A percentile compares a stretch with the other conserved stretches of the same genome.
Conservation (phyloP, 1,140 invertebrate species). For the Elymnias hypermnestra region DNA sequence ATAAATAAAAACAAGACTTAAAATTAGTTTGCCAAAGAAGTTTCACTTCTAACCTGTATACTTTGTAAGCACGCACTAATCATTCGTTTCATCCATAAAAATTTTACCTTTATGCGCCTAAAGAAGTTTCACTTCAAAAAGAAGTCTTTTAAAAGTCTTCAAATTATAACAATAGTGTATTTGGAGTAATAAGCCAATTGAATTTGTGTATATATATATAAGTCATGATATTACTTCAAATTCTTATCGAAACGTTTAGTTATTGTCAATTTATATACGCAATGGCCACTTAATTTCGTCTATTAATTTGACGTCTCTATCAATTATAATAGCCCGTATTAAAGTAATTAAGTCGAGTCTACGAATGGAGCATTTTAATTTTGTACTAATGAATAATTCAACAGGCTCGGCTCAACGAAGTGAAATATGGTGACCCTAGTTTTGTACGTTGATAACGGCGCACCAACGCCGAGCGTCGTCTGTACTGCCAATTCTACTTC, state of each 20-base stretch:
- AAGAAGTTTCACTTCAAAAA: too few species aligned
- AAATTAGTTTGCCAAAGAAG: too few species aligned
- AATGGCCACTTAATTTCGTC: neutral
- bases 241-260: neutral
- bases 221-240: too few species aligned
- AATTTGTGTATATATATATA: too few species aligned
- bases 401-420: neutral
- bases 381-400: slow-evolving; percentile 12
- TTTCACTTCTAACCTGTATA: too few species aligned
- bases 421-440: slow-evolving; percentile 17
- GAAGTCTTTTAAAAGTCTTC: too few species aligned
- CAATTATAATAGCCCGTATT: slow-evolving; percentile 6
- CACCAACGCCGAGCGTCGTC: slow-evolving; percentile 28
- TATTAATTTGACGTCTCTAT: slow-evolving; percentile 2
- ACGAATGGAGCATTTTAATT: neutral
- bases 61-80: too few species aligned
- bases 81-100: too few species aligned
- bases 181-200: too few species aligned
- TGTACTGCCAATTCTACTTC: slow-evolving; percentile 48
- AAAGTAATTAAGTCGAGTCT: slow-evolving; percentile 7
- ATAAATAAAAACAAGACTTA: too few species aligned
- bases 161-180: neutral
- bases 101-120: too few species aligned
- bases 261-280: slow-evolving; percentile 1
- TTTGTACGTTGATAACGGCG: slow-evolving; percentile 34